Base-by-base conservation (phyloP, 2,113 vertebrate species). In the Rhea pennata region DNA sequence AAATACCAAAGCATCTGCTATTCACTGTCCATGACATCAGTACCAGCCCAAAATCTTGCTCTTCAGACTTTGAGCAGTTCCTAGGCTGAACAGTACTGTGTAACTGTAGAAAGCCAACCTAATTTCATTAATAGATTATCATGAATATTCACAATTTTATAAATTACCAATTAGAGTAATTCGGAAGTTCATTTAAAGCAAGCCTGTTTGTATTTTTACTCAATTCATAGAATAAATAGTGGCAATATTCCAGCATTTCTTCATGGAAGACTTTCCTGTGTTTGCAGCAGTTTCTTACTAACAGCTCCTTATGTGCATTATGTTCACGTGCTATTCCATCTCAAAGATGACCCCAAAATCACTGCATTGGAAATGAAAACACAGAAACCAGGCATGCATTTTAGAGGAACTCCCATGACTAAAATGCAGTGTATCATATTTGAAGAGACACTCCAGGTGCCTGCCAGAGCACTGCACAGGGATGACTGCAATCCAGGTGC, bases 181-280 rank as follows among this genome's bases (percentile, higher is more conserved):
- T 75, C 53, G 26, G 27, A 10, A 72, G 40, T 9, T 21, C 17
- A 1, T 19, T 40, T 31, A 64, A 20, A 82, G n/a, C 20, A 10
- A 51, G 8, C 2, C 9, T 2, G 5, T 10, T 8, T 46, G 9
- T 31, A 58, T 36, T 20, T 19, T 6, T 9, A 4, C 2, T 26
- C 42, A 0, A 50, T 10, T 3, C n/a, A 1, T 0, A 44, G 69
- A 5, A 13, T 5, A 7, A 19, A 3, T 4, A 3, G 1, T 19
- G 69, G 50, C 10, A 31, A 31, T 58, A 16, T 17, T 58, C 29
- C 31, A 16, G 3, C 10, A 2, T 8, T 48, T 14, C 15, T 1
- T 8, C 13, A 4, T 13, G 53, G 48, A 36, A 2, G 80, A 8
- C 53, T 82, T 31, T 29, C 27, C 56, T 58, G 29, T 58, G 27